A percentile compares a stretch with the other conserved stretches of the same genome.
Evolutionary conservation across 2,113 vertebrate genomes (phyloP).

Genomic region (Callopanchax toddi): DNA sequence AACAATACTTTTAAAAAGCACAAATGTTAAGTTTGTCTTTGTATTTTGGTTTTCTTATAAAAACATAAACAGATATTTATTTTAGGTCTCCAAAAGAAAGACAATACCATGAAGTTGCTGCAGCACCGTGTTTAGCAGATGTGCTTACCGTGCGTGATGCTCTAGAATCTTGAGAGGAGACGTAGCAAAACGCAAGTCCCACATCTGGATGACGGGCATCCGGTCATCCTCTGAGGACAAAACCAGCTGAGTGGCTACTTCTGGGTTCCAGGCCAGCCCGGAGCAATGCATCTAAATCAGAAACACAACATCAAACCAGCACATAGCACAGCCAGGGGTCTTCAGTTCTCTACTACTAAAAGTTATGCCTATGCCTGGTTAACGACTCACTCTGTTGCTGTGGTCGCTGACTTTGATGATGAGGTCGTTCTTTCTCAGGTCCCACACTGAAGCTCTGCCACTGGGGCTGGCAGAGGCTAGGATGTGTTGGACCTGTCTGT

Average conservation of each 20-base stretch:
- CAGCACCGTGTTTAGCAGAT: background rate
- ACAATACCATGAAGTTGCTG: background rate
- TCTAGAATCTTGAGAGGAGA: slow-evolving; percentile 94
- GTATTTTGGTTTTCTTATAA: background rate
- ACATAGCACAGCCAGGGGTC: background rate
- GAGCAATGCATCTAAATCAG: slow-evolving; percentile 93
- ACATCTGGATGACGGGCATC: slow-evolving; percentile 95
- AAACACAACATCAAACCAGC: background rate
- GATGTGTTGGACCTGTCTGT: slow-evolving; percentile 84
- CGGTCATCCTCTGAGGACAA: slow-evolving; percentile 94
- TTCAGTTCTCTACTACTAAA: too few relatives aligned
- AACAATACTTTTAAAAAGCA: too few relatives aligned
- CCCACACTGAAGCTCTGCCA: slow-evolving; percentile 92
- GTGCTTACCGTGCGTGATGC: slow-evolving; percentile 89
- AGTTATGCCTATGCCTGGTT: too few relatives aligned
- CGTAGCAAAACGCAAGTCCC: slow-evolving; percentile 96
- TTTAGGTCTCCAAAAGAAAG: background rate
- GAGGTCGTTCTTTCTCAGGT: slow-evolving; percentile 95
- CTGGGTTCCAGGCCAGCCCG: slow-evolving; percentile 94
- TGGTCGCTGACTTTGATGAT: slow-evolving; percentile 99
- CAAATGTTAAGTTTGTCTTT: too few relatives aligned
- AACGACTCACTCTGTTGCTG: slow-evolving; percentile 87
- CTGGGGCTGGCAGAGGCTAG: slow-evolving; percentile 89
- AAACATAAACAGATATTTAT: too few relatives aligned
- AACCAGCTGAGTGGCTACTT: slow-evolving; percentile 95